A percentile compares a stretch with the other conserved stretches of the same genome.
These are phyloP conservation scores for Philhelius pedissequus DNA, from an alignment of 2,888 invertebrate genomes.

Conservation along the genomic window DNA sequence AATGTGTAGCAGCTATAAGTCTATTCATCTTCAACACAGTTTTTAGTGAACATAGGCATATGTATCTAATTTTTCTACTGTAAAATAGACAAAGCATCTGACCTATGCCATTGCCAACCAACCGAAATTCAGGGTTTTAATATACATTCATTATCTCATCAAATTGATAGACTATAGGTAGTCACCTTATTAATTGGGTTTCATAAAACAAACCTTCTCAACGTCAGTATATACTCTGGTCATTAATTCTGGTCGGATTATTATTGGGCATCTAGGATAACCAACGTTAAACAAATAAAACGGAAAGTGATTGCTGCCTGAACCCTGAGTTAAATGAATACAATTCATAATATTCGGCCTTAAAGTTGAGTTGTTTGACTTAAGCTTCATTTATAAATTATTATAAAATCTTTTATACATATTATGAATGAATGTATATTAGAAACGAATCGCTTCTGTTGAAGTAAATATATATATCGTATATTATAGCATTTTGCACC, in stretches of 20 bases:
- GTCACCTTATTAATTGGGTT: conserved; percentile 53
- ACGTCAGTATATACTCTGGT: neutral
- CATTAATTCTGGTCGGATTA: conserved; percentile 1
- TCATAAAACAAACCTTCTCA: neutral
- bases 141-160: neutral
- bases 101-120: neutral
- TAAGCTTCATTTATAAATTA: no score
- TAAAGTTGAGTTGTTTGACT: no score
- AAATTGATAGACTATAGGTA: conserved; percentile 35
- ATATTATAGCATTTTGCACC: no score
- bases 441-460: no score
- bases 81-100: conserved; percentile 44
- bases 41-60: neutral
- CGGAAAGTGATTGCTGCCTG: neutral
- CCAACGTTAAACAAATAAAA: neutral
- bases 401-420: no score
- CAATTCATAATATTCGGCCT: neutral
- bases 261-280: neutral
- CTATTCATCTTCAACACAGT: neutral
- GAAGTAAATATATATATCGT: no score
- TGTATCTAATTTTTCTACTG: neutral
- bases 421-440: no score
- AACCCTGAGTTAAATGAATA: no score
- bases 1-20: neutral
- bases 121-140: neutral